These are phyloP conservation scores for Eretmochelys imbricata DNA, from an alignment of 2,113 vertebrate species.

Conservation along the genomic window DNA sequence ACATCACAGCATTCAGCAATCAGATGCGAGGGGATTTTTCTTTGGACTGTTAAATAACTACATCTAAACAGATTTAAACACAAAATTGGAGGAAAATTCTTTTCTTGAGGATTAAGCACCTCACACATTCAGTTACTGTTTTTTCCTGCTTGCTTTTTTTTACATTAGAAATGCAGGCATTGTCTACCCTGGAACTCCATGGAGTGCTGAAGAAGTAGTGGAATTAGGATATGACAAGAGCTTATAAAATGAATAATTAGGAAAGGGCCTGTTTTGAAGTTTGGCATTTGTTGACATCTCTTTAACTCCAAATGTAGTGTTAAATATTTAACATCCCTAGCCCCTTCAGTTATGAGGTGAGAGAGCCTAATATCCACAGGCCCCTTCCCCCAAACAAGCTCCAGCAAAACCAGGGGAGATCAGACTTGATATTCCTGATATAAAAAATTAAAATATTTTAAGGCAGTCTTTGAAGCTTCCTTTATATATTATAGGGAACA, in stretches of 20 bases:
- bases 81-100: not conserved
- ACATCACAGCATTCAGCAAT: not conserved
- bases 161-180: not conserved
- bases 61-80: not conserved
- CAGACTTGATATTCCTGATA: not conserved
- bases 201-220: not conserved
- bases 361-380: not conserved
- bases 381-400: not conserved
- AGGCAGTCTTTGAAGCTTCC: not conserved
- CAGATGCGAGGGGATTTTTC: not conserved
- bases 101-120: not conserved
- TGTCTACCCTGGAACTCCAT: not conserved
- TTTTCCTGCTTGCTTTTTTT: not conserved
- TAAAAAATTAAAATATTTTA: not conserved
- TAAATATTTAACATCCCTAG: not conserved
- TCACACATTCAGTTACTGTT: fast-evolving
- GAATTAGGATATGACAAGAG: not conserved
- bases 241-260: not conserved
- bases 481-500: not conserved
- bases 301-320: not conserved
- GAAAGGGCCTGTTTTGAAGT: not conserved
- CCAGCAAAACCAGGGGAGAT: not conserved
- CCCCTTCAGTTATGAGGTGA: not conserved
- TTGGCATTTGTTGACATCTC: not conserved
- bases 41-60: not conserved